Evolutionary conservation across 1,140 invertebrate species (phyloP).

Genomic region (Acromyrmex heyeri): DNA sequence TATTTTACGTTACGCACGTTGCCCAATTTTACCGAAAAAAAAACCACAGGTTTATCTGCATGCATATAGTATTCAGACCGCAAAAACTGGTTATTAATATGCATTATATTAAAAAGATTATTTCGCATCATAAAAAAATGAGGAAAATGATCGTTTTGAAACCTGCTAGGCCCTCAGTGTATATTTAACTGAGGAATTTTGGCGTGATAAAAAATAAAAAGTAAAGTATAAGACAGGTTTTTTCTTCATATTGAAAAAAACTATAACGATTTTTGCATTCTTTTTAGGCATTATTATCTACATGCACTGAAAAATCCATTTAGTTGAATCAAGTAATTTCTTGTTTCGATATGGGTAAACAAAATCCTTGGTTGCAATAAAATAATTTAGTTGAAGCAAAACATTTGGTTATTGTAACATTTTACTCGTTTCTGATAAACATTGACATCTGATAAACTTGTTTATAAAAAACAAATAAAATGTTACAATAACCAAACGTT

Average conservation of each 20-base stretch:
- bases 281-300: conserved; percentile 9
- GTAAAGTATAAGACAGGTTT: neutral
- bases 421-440: no score
- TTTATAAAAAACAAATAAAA: no score
- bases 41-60: neutral
- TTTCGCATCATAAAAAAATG: neutral
- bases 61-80: neutral
- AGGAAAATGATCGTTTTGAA: conserved; percentile 1
- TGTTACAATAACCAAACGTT: no score
- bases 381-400: no score
- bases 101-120: neutral
- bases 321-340: no score
- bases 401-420: no score
- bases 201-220: neutral
- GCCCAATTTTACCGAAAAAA: conserved; percentile 9
- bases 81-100: neutral
- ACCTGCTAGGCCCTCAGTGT: neutral
- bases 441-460: no score
- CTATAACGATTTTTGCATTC: neutral
- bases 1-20: conserved; percentile 9
- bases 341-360: no score
- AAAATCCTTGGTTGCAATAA: no score
- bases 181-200: neutral
- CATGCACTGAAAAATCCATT: no score
- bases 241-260: neutral